Base-by-base conservation (phyloP, 1,140 invertebrate species). In the Philotrypesis tridentata region DNA sequence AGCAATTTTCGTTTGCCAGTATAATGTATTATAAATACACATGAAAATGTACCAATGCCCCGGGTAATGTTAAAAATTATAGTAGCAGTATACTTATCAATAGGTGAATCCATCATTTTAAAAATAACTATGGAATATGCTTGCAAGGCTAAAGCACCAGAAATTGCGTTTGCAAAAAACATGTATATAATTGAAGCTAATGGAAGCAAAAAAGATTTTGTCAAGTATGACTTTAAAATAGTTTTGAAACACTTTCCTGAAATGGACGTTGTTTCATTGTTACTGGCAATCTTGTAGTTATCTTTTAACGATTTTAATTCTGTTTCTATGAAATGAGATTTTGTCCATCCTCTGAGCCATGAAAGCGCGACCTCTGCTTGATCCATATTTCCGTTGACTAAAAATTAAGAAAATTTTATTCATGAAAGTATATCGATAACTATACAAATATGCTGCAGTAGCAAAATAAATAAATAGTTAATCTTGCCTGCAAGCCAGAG, bases 401-500 rank as follows among this genome's bases (percentile, higher is more conserved):
- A 21, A n/a, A 21, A 55, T 6, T 55, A 21, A 0, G 6, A 55
- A 55, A 7, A 17, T 55, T 21, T 55, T 7, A 55, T 55, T 55
- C n/a, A n/a, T n/a, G n/a, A n/a, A 17, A 55, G 21, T n/a, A n/a
- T n/a, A n/a, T n/a, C n/a, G n/a, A n/a, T n/a, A n/a, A n/a, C n/a
- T n/a, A n/a, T n/a, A n/a, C n/a, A n/a, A n/a, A n/a, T n/a, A n/a
- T n/a, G n/a, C n/a, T n/a, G n/a, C 17, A 7, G 21, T 55, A 55
- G 4, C 12, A 65, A n/a, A n/a, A 27, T 9, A 65, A 65, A 65
- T 27, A 65, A 65, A 23, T 9, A 11, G 7, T 2, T 37, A 12
- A 65, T 17, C 31, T 72, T 37, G 37, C 70, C 48, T 23, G 70
- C 70, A 27, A 72, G 70, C 70, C 70, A 72, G 14, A 48, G 23